Percentiles rank a stretch among this genome's conserved stretches.
These are phyloP conservation scores for Cyphomyrus plagiostoma DNA, from an alignment of 2,113 vertebrate genomes.

Conservation along the genomic window DNA sequence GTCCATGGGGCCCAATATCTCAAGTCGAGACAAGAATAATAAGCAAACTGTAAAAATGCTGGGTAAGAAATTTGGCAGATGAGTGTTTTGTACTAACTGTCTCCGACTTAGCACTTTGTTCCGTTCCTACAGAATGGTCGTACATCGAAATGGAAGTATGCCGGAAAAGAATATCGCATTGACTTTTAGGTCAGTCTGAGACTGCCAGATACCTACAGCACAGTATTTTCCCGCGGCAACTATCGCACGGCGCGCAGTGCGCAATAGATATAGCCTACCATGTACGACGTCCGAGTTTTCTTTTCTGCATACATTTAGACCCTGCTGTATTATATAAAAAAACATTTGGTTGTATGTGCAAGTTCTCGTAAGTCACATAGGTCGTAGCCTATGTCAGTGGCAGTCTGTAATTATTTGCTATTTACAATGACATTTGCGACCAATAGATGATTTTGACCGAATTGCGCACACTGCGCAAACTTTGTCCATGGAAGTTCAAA, in stretches of 20 bases:
- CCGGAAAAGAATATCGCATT: neutral
- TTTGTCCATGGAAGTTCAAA: neutral
- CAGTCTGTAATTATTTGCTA: neutral
- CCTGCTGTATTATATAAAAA: neutral
- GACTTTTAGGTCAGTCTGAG: neutral
- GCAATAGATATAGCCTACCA: neutral
- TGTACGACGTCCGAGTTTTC: too few species aligned
- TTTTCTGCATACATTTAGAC: neutral
- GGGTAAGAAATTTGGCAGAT: conserved; percentile 57
- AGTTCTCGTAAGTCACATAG: neutral
- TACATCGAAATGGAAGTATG: neutral
- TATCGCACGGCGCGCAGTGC: neutral
- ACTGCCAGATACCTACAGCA: neutral
- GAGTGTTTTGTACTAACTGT: neutral
- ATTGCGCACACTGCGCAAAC: neutral
- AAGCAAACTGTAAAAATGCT: conserved; percentile 94
- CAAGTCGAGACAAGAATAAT: conserved; percentile 82
- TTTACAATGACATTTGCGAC: neutral
- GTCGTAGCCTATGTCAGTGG: neutral
- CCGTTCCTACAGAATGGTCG: neutral
- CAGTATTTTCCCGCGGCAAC: too few species aligned
- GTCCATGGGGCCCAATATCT: conserved; percentile 65
- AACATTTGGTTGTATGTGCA: neutral
- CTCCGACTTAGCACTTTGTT: neutral
- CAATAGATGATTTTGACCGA: neutral